phyloP scores from a whole-genome alignment of 2,113 vertebrate species.

The Phrynocephalus versicolor region DNA sequence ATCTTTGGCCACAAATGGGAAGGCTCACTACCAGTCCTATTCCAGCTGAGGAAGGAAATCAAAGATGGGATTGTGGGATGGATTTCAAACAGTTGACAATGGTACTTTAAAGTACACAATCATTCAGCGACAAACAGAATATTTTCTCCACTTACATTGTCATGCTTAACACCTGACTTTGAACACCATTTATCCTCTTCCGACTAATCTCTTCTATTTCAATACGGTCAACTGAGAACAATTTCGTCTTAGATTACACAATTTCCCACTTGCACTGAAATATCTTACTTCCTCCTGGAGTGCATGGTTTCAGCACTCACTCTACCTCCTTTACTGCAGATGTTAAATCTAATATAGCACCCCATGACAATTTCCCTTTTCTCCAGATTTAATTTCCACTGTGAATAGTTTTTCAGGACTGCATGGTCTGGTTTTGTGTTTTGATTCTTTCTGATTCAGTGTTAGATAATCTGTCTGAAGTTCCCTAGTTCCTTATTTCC shows the following conservation, averaged over 20 bases:
- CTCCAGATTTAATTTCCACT: background rate
- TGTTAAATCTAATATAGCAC: background rate
- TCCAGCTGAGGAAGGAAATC: too few species aligned
- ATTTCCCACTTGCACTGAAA: conserved; percentile 8
- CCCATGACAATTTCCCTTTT: background rate
- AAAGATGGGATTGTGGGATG: too few species aligned
- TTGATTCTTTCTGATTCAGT: background rate
- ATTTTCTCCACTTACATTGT: background rate
- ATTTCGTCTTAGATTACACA: conserved; percentile 12
- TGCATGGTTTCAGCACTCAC: background rate
- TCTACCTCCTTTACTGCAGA: background rate
- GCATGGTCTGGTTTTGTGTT: background rate
- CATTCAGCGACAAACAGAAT: background rate
- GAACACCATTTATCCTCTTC: background rate
- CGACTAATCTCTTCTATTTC: conserved; percentile 8
- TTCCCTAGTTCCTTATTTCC: background rate
- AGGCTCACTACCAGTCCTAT: too few species aligned
- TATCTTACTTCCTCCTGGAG: conserved; percentile 9
- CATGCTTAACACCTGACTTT: background rate
- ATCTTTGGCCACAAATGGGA: too few species aligned
- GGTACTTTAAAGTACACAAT: background rate
- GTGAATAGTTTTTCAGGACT: background rate
- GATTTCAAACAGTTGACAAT: background rate
- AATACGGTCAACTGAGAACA: conserved; percentile 6
- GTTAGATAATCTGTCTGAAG: background rate